Evolutionary conservation across 2,113 vertebrate species (phyloP), one percentile per base, ranked within the genome.

Genomic region (Perca fluviatilis): DNA sequence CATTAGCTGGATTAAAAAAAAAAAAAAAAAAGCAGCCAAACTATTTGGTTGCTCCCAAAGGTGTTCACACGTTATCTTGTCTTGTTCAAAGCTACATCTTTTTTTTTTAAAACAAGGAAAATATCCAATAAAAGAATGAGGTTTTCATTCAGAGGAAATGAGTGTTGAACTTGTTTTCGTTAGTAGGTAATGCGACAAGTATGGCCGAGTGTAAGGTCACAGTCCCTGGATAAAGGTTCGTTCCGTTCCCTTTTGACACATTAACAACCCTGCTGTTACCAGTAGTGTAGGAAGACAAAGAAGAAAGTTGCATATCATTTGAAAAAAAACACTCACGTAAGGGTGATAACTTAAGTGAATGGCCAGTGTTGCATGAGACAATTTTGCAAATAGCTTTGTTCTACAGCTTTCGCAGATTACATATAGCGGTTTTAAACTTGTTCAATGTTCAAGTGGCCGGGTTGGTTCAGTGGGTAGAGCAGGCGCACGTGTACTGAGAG

Each of bases 1-100:
- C 91, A 91, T 93, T 65, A 88, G 91, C 89, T 90, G 84, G 86
- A 84, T 86, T 36, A 80, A 69, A 79, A 74, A 64, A 78, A 62
- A 68, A 49, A 61, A 51, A 53, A 25, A 43, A 85, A 56, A 68
- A 82, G 66, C 70, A 87, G 76, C 68, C 80, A 70, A 67, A 70
- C 25, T 36, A 56, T 50, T 78, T 81, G 79, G 64, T 50, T 83
- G 86, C 79, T 76, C 21, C 61, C 19, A 65, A 71, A 84, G 16
- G 62, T 73, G 30, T 88, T 79, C 81, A 87, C 78, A 50, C 74
- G 13, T 56, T 79, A 67, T 80, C 71, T 82, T 62, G 62, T 80
- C 80, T 65, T 80, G 62, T 87, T 85, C 74, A 72, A 87, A 87
- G 50, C 54, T 85, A 86, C 63, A 66, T 73, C 21, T 65, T 47